Conservation (phyloP, 2,888 invertebrate species). For the Drosophila mettleri region DNA sequence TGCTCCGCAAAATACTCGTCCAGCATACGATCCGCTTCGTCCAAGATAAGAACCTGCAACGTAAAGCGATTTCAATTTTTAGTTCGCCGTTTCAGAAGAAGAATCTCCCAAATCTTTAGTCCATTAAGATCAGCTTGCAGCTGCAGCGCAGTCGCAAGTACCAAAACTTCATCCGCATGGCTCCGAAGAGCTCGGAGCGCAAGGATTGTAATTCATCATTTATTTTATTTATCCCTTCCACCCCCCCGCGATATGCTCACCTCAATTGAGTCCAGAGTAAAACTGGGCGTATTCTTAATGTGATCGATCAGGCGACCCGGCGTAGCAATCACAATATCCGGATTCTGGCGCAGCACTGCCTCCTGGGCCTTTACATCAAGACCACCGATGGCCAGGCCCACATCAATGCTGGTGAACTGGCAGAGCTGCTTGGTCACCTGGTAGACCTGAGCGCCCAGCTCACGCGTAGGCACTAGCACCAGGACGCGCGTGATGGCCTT, state of each 20-base stretch:
- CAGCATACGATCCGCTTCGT: constrained; percentile 94
- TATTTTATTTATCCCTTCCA: background rate
- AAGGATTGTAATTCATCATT: constrained; percentile 84
- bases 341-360: constrained; percentile 92
- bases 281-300: constrained; percentile 96
- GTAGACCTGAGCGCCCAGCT: constrained; percentile 98
- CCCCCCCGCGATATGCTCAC: constrained; percentile 85
- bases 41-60: constrained; percentile 86
- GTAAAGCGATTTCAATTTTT: background rate
- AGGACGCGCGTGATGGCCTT: constrained; percentile 92
- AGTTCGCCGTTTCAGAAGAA: background rate
- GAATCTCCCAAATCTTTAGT: background rate
- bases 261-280: constrained; percentile 95
- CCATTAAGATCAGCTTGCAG: constrained; percentile 68
- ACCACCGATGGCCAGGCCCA: constrained; percentile 94
- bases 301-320: constrained; percentile 99
- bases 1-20: constrained; percentile 99
- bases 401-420: constrained; percentile 93
- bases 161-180: constrained; percentile 42
- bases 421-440: constrained; percentile 96
- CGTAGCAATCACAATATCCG: constrained; percentile 99
- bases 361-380: constrained; percentile 94
- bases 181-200: constrained; percentile 82
- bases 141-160: constrained; percentile 58
- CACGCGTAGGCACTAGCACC: constrained; percentile 98